Evolutionary conservation across 2,113 vertebrate species (phyloP), one percentile per base, ranked within the genome.

Genomic region (Guaruba guarouba): DNA sequence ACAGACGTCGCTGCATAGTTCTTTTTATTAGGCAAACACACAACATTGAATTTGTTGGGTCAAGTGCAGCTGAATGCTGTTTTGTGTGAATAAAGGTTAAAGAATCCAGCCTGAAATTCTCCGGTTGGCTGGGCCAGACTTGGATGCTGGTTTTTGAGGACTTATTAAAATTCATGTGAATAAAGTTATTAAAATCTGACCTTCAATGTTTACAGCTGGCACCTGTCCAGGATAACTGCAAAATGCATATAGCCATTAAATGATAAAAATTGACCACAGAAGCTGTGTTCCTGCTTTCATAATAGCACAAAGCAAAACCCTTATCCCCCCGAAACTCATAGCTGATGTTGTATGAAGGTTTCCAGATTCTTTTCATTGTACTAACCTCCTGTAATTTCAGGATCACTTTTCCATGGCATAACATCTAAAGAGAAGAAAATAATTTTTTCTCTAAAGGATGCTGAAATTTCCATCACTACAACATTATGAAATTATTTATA

Each of bases 141-240:
- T 49, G 74, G 71, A 81, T 78, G 82, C 19, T 39, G 20, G 20
- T 78, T 83, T 91, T 43, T 83, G 59, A 70, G 27, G 41, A 70
- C 43, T 83, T 86, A 78, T 33, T 86, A 64, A 93, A 92, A 87
- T 92, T 51, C n/a, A 57, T 43, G 7, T 51, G 68, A 91, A 63
- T 71, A 64, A 93, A 84, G 41, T 86, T 78, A 64, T 82, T 74
- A 94, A 88, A 88, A 79, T 69, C 23, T 88, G 48, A 86, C 85
- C 39, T 88, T 67, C 54, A 74, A 88, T 70, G 74, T 71, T 80
- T 76, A 55, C 23, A 63, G 27, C 20, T 90, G 52, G 48, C 90
- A 86, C n/a, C 57, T 57, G 6, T 63, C 71, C 90, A 92, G 63
- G n/a, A n/a, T 39, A 92, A 77, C 41, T 81, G 49, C 51, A 74